Base-by-base conservation (phyloP, 2,797 vertebrate genomes). In the Carduelis carduelis region DNA sequence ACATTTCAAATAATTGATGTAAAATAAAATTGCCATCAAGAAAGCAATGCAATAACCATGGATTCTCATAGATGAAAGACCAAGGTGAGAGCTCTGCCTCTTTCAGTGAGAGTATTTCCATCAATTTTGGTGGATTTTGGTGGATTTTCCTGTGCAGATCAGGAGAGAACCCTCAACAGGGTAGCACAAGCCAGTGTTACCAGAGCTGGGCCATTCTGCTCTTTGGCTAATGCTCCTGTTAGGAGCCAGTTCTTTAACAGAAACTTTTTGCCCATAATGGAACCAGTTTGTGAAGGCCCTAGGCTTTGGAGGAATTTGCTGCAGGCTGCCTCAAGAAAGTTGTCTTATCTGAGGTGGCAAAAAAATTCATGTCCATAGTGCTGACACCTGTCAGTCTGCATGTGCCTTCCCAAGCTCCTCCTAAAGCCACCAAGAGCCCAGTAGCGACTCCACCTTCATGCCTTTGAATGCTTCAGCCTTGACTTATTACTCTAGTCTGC, bases 161-260 rank as follows among this genome's bases (percentile, higher is more conserved):
- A 46, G 49, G 34, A 52, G 0, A 22, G 13, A 28, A 24, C 17
- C 21, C 46, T 70, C 1, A 1, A 56, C 14, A 79, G 27, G 26
- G 35, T 66, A 77, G 44, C 60, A 64, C 28, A 60, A 30, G 16
- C 8, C 50, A 16, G 11, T 2, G 14, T 39, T 27, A 75, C 6
- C 0, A 3, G 28, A 44, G 50, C 24, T 82, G 32, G 8, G 41
- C 14, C 1, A 0, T 64, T 63, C 52, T 13, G 16, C 32, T 78
- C 41, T 35, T 72, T 0, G 1, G 16, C n/a, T 64, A 44, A 44
- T 0, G 3, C 14, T 49, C 32, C 41, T n/a, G 14, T 28, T 12
- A 79, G 39, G 46, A 82, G 65, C 12, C 7, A 8, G 41, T 46
- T 89, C 46, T 82, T 91, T 84, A 84, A 43, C 8, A 68, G 2